Conservation (phyloP, 2,888 invertebrate genomes). For the Chymomyza procnemis region DNA sequence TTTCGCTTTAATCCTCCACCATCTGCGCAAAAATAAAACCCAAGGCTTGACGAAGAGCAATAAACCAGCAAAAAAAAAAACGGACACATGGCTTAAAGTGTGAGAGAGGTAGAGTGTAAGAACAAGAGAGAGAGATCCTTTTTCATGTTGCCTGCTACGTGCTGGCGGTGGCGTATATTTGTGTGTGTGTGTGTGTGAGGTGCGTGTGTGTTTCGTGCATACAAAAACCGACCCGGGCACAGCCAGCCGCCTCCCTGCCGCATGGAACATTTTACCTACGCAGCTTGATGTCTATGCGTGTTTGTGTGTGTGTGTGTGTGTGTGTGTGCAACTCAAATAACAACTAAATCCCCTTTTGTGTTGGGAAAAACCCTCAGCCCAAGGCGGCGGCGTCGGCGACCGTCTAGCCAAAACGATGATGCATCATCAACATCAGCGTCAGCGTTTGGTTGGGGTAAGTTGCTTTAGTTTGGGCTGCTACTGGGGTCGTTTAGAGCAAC, state of each 20-base stretch:
- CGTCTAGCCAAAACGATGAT: slow-evolving; percentile 52
- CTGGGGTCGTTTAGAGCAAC: neutral
- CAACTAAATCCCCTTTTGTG: slow-evolving; percentile 51
- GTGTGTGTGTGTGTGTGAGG: neutral
- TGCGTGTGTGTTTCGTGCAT: neutral
- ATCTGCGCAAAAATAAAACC: slow-evolving; percentile 70
- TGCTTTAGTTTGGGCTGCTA: slow-evolving; percentile 41
- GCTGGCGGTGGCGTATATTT: neutral
- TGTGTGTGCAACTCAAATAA: slow-evolving; percentile 29
- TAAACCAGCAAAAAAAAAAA: neutral
- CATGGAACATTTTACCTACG: slow-evolving; percentile 50
- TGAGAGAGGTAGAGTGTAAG: slow-evolving; percentile 7
- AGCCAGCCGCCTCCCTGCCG: slow-evolving; percentile 38
- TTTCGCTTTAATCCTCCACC: slow-evolving; percentile 66
- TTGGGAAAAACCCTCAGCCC: slow-evolving; percentile 56
- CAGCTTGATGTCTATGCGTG: slow-evolving; percentile 10
- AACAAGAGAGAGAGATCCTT: slow-evolving; percentile 61
- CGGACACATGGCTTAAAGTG: neutral
- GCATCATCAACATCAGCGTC: slow-evolving; percentile 30
- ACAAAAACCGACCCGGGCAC: neutral
- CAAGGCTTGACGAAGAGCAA: slow-evolving; percentile 61
- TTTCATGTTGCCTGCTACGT: slow-evolving; percentile 39
- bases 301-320: slow-evolving; percentile 11
- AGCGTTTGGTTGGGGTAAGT: neutral
- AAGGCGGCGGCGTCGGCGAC: slow-evolving; percentile 11